Evolutionary conservation across 2,888 invertebrate genomes (phyloP).

Genomic region (Alsophila aescularia): DNA sequence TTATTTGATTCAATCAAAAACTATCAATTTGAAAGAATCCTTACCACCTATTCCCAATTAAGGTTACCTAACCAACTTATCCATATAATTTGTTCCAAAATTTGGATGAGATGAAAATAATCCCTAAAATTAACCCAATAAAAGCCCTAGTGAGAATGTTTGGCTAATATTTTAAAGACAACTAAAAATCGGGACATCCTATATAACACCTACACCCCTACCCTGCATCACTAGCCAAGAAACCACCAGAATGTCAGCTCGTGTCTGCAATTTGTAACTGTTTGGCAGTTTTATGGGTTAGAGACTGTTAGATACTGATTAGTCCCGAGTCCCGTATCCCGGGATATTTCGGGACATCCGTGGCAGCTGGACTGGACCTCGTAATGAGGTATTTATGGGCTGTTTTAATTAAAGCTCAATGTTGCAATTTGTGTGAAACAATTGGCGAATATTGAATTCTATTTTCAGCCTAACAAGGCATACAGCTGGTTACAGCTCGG

Average conservation of each 20-base stretch:
- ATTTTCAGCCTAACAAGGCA: conserved; percentile 10
- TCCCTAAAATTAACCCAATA: no score
- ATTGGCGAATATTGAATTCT: conserved; percentile 30
- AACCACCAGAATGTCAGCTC: not conserved
- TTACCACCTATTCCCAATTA: no score
- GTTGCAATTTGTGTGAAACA: conserved; percentile 25
- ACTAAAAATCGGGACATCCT: not conserved
- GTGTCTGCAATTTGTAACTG: conserved; percentile 61
- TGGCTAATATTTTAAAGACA: no score
- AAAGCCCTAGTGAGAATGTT: no score
- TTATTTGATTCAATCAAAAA: no score
- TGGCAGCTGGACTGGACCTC: conserved; percentile 62
- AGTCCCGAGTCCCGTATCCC: conserved; percentile 39
- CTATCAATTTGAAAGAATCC: no score
- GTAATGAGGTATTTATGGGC: conserved; percentile 40
- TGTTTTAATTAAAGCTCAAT: conserved; percentile 32
- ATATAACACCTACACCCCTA: not conserved
- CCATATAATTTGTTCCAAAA: no score
- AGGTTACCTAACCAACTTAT: no score
- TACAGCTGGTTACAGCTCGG: not conserved
- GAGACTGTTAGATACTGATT: conserved; percentile 61
- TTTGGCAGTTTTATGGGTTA: conserved; percentile 55
- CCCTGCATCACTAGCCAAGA: not conserved
- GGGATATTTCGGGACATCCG: conserved; percentile 65
- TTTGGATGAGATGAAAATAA: no score